These are phyloP conservation scores for Anabas testudineus DNA, from an alignment of 2,797 vertebrate genomes.

Conservation along the genomic window DNA sequence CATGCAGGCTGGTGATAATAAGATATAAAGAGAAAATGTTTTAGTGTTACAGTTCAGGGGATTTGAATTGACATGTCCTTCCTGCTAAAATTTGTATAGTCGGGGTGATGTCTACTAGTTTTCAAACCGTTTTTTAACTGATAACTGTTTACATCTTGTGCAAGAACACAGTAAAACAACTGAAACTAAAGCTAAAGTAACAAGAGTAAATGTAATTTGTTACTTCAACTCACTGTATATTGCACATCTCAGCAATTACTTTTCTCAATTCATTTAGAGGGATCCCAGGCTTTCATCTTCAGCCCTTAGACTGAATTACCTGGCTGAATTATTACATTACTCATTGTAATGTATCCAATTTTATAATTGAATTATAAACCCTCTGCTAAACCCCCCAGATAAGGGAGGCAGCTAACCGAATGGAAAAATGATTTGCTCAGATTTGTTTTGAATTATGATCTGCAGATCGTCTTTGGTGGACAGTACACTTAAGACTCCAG, in stretches of 20 bases:
- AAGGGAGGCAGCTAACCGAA: conserved; percentile 69
- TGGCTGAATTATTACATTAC: conserved; percentile 59
- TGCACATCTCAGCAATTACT: conserved; percentile 24
- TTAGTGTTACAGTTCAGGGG: no score
- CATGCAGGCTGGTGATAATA: no score
- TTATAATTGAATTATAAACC: conserved; percentile 74
- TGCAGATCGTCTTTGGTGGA: conserved; percentile 61
- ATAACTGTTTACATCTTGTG: no score
- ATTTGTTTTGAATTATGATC: conserved; percentile 71
- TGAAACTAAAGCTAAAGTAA: not conserved
- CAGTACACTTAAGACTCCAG: conserved; percentile 49
- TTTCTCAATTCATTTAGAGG: conserved; percentile 51
- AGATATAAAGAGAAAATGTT: no score
- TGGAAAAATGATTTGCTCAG: conserved; percentile 71
- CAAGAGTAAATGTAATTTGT: not conserved
- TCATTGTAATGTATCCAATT: conserved; percentile 65
- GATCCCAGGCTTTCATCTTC: conserved; percentile 50
- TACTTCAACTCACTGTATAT: conserved; percentile 1
- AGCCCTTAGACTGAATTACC: conserved; percentile 58
- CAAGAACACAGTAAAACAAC: not conserved
- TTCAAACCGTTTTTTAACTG: not conserved
- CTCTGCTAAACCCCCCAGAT: conserved; percentile 64
- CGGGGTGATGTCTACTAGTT: no score
- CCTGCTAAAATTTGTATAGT: no score
- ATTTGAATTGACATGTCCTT: no score